Percentiles rank a stretch among this genome's conserved stretches.
These are phyloP conservation scores for Sminthurinus aureus DNA, from an alignment of 2,888 invertebrate species.

Conservation along the genomic window DNA sequence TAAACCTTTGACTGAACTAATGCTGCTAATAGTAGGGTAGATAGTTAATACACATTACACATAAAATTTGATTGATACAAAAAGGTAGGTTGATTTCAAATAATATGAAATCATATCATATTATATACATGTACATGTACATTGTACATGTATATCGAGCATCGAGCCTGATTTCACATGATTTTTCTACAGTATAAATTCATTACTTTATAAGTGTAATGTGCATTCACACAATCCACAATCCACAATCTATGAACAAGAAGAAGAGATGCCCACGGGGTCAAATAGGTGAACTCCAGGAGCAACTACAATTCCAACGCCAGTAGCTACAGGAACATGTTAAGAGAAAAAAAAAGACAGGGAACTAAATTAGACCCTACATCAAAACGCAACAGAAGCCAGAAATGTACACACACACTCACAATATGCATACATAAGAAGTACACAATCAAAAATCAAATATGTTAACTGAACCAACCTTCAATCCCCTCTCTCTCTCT, in stretches of 20 bases:
- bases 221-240: neutral
- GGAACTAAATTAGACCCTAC: constrained; percentile 35
- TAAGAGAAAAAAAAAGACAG: constrained; percentile 7
- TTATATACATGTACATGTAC: no score
- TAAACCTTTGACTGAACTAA: constrained; percentile 34
- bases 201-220: neutral
- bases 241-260: no score
- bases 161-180: no score
- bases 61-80: constrained; percentile 40
- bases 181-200: no score
- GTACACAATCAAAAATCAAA: constrained; percentile 33
- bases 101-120: no score
- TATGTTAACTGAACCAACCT: constrained; percentile 34
- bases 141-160: no score
- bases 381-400: constrained; percentile 24
- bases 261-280: constrained; percentile 28
- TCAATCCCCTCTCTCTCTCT: constrained; percentile 15
- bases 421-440: no score
- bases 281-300: constrained; percentile 38
- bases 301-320: constrained; percentile 38
- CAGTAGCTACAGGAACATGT: constrained; percentile 38
- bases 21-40: constrained; percentile 35
- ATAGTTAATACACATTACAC: constrained; percentile 32
- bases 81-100: constrained; percentile 18
- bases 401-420: neutral